Evolutionary conservation across 64 coral and sea anemone species (phyloP).

Genomic region (Stylophora pistillata): DNA sequence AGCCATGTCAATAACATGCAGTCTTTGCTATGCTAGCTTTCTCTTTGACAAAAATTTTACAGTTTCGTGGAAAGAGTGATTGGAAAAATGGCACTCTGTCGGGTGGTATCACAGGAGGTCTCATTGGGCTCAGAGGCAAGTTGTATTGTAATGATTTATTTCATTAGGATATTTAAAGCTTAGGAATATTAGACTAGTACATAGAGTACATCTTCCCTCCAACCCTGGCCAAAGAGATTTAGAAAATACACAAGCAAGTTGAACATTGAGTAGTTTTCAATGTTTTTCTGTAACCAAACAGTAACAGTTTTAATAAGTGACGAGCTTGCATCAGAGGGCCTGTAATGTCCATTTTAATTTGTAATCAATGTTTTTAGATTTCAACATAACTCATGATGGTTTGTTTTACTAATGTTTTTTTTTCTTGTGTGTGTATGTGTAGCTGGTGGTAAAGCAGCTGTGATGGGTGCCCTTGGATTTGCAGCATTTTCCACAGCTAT

Average conservation of each 20-base stretch:
- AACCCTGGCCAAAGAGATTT: no score
- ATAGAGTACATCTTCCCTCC: no score
- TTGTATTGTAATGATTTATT: neutral
- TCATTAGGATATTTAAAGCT: neutral
- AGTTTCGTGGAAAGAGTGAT: conserved; percentile 96
- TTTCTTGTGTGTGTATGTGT: neutral
- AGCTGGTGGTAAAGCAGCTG: conserved; percentile 98
- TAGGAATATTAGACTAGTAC: neutral
- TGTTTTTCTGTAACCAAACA: no score
- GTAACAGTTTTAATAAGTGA: no score
- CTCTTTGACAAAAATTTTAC: neutral
- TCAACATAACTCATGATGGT: no score
- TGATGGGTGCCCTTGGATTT: conserved; percentile 98
- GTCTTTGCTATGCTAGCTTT: neutral
- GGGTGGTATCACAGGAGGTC: conserved; percentile 89
- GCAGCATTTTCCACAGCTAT: conserved; percentile 98
- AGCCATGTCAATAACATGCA: no score
- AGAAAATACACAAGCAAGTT: no score
- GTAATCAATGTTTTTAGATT: no score
- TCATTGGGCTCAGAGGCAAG: conserved; percentile 90
- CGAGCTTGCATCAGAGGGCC: no score
- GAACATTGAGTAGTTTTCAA: no score
- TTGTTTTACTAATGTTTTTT: neutral
- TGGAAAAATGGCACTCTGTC: conserved; percentile 99
- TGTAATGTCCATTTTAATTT: no score